phyloP scores from a whole-genome alignment of 2,888 invertebrate species.

The Melipona beecheii region DNA sequence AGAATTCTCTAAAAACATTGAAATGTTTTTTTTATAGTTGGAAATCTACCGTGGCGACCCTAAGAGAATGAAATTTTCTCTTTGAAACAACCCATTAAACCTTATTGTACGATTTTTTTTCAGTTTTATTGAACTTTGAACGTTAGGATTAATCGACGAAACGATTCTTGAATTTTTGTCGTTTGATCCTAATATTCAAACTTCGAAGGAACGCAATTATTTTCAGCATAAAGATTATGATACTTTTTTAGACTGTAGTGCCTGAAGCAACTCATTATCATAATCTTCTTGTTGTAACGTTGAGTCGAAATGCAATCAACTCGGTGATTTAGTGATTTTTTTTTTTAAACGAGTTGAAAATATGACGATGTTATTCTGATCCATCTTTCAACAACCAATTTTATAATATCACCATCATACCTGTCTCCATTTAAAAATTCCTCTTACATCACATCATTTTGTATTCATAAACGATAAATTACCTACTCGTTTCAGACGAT shows the following conservation, averaged over 20 bases:
- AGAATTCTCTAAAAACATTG: too few relatives aligned
- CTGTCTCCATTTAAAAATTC: not conserved
- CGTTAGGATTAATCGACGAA: too few relatives aligned
- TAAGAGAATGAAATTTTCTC: too few relatives aligned
- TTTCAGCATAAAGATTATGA: not conserved
- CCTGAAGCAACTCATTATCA: not conserved
- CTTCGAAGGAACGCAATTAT: not conserved
- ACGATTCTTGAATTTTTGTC: too few relatives aligned
- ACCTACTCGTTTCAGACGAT: not conserved
- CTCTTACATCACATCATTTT: not conserved
- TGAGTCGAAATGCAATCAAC: not conserved
- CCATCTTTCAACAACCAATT: not conserved
- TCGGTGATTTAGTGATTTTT: too few relatives aligned
- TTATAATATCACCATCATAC: not conserved
- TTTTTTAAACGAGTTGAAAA: not conserved
- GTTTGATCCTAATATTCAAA: too few relatives aligned
- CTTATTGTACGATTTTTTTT: too few relatives aligned
- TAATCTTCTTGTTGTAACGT: not conserved
- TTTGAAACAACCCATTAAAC: too few relatives aligned
- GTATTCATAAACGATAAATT: not conserved
- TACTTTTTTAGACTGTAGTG: not conserved
- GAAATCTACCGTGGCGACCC: too few relatives aligned
- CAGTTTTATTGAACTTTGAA: too few relatives aligned
- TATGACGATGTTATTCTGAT: not conserved
- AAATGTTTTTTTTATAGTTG: too few relatives aligned